phyloP scores from a whole-genome alignment of 92 coral and sea anemone species.

The Meandrina meandrites region DNA sequence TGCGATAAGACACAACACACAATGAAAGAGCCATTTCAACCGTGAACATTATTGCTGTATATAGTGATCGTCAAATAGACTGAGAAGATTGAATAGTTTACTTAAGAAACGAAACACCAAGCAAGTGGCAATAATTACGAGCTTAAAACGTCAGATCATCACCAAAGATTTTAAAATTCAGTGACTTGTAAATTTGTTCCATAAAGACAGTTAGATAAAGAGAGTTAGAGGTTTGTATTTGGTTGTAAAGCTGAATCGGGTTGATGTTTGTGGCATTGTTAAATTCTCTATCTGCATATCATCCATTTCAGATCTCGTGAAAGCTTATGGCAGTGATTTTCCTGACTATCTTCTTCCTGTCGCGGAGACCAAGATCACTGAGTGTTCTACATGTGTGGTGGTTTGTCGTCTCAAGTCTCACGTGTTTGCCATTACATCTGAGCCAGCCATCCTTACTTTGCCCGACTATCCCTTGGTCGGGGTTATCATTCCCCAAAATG shows the following conservation, averaged over 20 bases:
- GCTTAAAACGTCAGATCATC: too few species aligned
- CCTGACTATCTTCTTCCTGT: conserved; percentile 40
- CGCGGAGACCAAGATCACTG: conserved; percentile 28
- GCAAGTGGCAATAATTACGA: too few species aligned
- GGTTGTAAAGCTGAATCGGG: not conserved
- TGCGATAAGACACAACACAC: too few species aligned
- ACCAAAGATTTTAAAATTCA: too few species aligned
- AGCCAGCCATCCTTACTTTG: not conserved
- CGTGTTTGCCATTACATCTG: not conserved
- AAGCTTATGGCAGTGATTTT: not conserved
- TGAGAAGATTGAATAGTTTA: too few species aligned
- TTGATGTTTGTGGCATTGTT: not conserved
- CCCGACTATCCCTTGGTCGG: conserved; percentile 20
- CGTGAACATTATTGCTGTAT: too few species aligned
- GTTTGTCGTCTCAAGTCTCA: conserved; percentile 39
- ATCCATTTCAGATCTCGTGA: conserved; percentile 26
- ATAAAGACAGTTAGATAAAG: too few species aligned
- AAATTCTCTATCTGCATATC: not conserved
- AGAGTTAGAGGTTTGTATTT: too few species aligned
- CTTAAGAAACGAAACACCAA: too few species aligned
- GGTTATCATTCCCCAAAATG: conserved; percentile 14
- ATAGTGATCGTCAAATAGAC: too few species aligned
- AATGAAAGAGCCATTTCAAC: too few species aligned
- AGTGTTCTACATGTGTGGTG: conserved; percentile 32
- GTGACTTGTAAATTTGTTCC: too few species aligned